Evolutionary conservation across 2,888 invertebrate species (phyloP), one percentile per base, ranked within the genome.

Genomic region (Lasioglossum figueresi): DNA sequence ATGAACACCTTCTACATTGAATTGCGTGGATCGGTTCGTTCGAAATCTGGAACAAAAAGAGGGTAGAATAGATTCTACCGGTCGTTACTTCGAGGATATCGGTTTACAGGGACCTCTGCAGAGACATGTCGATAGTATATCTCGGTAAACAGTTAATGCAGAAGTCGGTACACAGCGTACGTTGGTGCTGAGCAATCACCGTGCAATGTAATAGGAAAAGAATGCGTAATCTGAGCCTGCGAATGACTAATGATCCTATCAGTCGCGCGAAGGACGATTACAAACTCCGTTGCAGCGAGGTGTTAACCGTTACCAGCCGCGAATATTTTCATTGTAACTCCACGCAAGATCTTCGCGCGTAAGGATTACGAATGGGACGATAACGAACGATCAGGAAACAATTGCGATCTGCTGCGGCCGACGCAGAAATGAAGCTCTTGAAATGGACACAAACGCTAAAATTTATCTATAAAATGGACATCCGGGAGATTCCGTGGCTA

Each of bases 221-320:
- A 84, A 80, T 77, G 84, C n/a, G 85, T 80, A 85, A 85, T 77
- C 70, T 70, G 85, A 85, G 23, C 40, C 85, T 27, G 77, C 74
- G 63, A 56, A 71, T 84, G 80, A 85, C 52, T 80, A 84, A 85
- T 70, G 56, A 70, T 68, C 19, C 63, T 59, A 80, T 52, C 76
- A 37, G 40, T 76, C 16, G 16, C 37, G 37, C 70, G 85, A 85
- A 84, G 85, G 80, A 71, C 85, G 73, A 76, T 40, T 80, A 63
- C 52, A 40, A 75, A 84, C 75, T 66, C 52, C 59, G 19, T 45
- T 37, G 16, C 59, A 27, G 37, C 48, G 70, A 27, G 70, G 37
- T 19, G 40, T 52, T 45, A 70, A 77, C 77, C 34, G 52, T 80
- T 45, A 70, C 27, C 2, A 16, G 66, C 19, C 40, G 34, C 16